Base-by-base conservation (phyloP, 2,888 invertebrate species). In the Scaptomyza polygonia region DNA sequence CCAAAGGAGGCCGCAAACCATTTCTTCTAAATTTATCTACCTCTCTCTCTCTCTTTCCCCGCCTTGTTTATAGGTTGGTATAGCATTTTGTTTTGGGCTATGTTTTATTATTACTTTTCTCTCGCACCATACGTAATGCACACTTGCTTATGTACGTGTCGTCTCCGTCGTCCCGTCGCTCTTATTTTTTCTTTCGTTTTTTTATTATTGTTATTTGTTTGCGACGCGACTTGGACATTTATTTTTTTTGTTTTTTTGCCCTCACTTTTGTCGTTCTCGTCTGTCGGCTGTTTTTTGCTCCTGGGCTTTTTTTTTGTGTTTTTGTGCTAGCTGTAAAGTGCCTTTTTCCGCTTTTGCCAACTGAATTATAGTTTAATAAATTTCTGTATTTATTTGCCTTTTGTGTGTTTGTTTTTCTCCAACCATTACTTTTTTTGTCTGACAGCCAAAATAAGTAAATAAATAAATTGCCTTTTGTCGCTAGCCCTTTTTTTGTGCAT, bases 321-420 rank as follows among this genome's bases (percentile, higher is more conserved):
- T 67, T 63, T 69, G 76, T 69, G 79, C 66, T 62, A 70, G 67
- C 66, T 48, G 44, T 82, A 81, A 87, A 87, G 88, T 81, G 86
- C 88, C 81, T 81, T 39, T 88, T 73, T 68, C 66, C 68, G 63
- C 49, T 61, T 66, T 69, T 67, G 52, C 52, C 77, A 59, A 56
- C 73, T 75, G 86, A 87, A 85, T 82, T 84, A 87, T 84, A 82
- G 88, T 84, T 87, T 85, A 87, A 84, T 84, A 84, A 87, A 84
- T 88, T 79, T 73, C 72, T 83, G 66, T 70, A 79, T 77, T 69
- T 87, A 69, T 72, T 66, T 74, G 52, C 39, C 43, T 49, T 67
- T 34, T 64, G 32, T 52, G 18, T 55, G 45, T 55, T 32, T 43
- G 43, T 30, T 18, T 43, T 4, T 44, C 16, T 44, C 32, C 4